Evolutionary conservation across 2,888 invertebrate species (phyloP).

Genomic region (Baccha elongata): DNA sequence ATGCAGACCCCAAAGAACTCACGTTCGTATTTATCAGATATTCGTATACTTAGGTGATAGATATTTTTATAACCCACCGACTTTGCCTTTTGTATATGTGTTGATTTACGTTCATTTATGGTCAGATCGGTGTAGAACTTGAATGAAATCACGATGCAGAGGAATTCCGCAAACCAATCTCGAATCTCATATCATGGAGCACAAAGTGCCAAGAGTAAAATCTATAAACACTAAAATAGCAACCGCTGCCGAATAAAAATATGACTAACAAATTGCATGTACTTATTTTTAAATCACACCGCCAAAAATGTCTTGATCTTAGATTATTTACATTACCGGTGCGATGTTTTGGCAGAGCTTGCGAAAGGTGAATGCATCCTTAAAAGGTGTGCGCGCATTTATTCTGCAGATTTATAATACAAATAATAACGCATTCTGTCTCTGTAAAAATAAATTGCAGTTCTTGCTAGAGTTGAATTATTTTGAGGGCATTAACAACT

Average conservation of each 20-base stretch:
- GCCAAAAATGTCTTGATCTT: conserved; percentile 37
- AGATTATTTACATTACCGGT: conserved; percentile 39
- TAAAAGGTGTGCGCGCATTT: conserved; percentile 78
- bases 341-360: conserved; percentile 64
- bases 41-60: conserved; percentile 25
- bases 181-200: conserved; percentile 16
- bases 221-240: conserved; percentile 39
- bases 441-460: conserved; percentile 56
- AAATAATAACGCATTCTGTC: conserved; percentile 39
- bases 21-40: conserved; percentile 20
- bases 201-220: conserved; percentile 3
- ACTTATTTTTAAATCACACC: conserved; percentile 62
- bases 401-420: not conserved
- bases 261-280: conserved; percentile 73
- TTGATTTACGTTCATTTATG: conserved; percentile 70
- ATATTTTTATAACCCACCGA: conserved; percentile 61
- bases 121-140: conserved; percentile 56
- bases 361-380: conserved; percentile 77
- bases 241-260: conserved; percentile 44
- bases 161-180: conserved; percentile 61
- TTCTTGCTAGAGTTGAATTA: conserved; percentile 36
- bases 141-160: conserved; percentile 68
- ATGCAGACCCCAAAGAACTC: conserved; percentile 25
- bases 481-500: conserved; percentile 52
- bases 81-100: conserved; percentile 19